These are phyloP conservation scores for Drosophila peninsularis DNA, from an alignment of 2,888 invertebrate genomes.

Conservation along the genomic window DNA sequence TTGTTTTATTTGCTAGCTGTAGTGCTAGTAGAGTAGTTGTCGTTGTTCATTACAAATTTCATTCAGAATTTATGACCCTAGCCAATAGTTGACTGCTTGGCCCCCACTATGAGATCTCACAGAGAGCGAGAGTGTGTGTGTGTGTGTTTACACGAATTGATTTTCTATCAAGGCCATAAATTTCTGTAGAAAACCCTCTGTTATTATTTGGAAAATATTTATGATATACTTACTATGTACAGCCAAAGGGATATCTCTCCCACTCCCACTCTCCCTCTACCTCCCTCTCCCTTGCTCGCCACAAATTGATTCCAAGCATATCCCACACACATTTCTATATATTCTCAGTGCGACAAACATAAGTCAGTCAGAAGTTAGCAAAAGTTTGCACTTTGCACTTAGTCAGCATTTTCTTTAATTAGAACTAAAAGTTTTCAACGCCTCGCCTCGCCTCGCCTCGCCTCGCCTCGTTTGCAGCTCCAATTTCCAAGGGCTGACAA, in stretches of 20 bases:
- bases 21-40: slow-evolving; percentile 3
- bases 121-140: not conserved
- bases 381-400: slow-evolving; percentile 33
- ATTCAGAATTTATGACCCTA: slow-evolving; percentile 64
- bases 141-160: slow-evolving; percentile 51
- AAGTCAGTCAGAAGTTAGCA: slow-evolving; percentile 5
- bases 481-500: slow-evolving; percentile 17
- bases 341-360: not conserved
- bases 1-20: slow-evolving; percentile 45
- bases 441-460: not conserved
- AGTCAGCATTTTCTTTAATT: slow-evolving; percentile 46
- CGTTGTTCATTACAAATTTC: slow-evolving; percentile 51
- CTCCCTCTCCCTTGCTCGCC: not conserved
- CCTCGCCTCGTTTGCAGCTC: slow-evolving; percentile 4
- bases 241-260: not conserved
- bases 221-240: slow-evolving; percentile 27
- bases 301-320: not conserved
- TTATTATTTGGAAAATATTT: slow-evolving; percentile 43
- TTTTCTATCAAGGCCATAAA: slow-evolving; percentile 69
- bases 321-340: too few species aligned
- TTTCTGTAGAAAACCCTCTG: slow-evolving; percentile 37
- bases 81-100: slow-evolving; percentile 60
- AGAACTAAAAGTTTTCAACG: slow-evolving; percentile 43
- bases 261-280: not conserved
- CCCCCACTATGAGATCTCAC: slow-evolving; percentile 22